These are phyloP conservation scores for Cepaea hortensis DNA, from an alignment of 2,888 invertebrate genomes.

Conservation along the genomic window DNA sequence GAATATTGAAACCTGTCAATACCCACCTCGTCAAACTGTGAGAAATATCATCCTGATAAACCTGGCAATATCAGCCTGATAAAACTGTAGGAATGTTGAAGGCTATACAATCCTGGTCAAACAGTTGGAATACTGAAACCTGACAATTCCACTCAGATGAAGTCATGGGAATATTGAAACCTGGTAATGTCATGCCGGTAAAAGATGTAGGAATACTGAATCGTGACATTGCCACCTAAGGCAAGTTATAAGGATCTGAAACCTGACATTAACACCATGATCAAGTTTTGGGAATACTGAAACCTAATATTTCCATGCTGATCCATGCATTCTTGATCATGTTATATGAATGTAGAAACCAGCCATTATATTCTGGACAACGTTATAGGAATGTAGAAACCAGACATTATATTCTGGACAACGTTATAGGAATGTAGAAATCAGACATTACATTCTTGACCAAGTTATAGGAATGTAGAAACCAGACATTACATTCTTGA, in stretches of 20 bases:
- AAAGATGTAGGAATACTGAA: no score
- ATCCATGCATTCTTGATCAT: no score
- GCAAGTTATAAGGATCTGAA: no score
- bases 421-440: no score
- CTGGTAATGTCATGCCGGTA: background rate
- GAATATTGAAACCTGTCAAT: no score
- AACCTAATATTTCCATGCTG: background rate
- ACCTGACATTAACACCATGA: no score
- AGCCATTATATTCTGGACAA: background rate
- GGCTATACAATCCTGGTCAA: conserved; percentile 48
- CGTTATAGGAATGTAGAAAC: background rate
- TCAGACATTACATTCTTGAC: no score
- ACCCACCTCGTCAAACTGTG: background rate
- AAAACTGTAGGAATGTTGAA: conserved; percentile 41
- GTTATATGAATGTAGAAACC: background rate
- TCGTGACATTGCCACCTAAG: no score
- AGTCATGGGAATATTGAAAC: no score
- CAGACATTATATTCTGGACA: background rate
- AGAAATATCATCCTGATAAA: background rate
- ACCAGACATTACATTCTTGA: no score
- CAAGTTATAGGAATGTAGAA: no score
- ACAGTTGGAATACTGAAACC: conserved; percentile 1
- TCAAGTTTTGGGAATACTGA: background rate
- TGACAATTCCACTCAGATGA: background rate
- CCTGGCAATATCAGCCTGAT: no score